Evolutionary conservation across 2,888 invertebrate genomes (phyloP).

Genomic region (Dione vanillae): DNA sequence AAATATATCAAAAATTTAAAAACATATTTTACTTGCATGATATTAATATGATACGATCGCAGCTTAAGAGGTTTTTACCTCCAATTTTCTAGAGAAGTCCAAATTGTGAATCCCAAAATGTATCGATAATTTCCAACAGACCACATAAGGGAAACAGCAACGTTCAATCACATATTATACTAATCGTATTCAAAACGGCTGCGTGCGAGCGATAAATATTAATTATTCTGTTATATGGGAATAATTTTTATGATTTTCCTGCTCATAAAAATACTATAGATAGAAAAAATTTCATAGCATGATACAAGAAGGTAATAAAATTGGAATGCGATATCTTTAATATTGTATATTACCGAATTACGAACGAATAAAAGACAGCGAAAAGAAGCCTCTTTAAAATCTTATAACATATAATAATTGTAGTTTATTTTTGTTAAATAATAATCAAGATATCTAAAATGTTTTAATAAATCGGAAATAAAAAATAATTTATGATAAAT

Average conservation of each 20-base stretch:
- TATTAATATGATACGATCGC: conserved; percentile 8
- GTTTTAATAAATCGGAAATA: no score
- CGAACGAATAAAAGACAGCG: neutral
- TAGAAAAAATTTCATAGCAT: conserved; percentile 17
- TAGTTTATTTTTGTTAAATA: neutral
- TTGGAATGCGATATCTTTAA: conserved; percentile 2
- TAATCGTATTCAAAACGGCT: conserved; percentile 40
- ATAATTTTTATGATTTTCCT: conserved; percentile 28
- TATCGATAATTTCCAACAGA: conserved; percentile 34
- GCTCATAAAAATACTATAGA: conserved; percentile 3
- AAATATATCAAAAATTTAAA: neutral
- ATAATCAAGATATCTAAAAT: neutral
- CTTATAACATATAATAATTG: neutral
- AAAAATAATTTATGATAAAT: neutral
- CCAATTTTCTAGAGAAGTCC: conserved; percentile 24
- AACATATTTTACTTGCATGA: neutral
- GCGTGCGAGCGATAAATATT: conserved; percentile 46
- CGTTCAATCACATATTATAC: conserved; percentile 40
- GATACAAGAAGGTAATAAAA: conserved; percentile 17
- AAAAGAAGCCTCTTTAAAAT: neutral
- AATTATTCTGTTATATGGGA: conserved; percentile 37
- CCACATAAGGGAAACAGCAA: conserved; percentile 38
- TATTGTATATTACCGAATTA: conserved; percentile 4
- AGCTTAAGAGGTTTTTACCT: conserved; percentile 3
- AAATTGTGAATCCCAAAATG: conserved; percentile 33